These are phyloP conservation scores for Thalassaphorura encarpata DNA, from an alignment of 1,140 invertebrate genomes.

Conservation along the genomic window DNA sequence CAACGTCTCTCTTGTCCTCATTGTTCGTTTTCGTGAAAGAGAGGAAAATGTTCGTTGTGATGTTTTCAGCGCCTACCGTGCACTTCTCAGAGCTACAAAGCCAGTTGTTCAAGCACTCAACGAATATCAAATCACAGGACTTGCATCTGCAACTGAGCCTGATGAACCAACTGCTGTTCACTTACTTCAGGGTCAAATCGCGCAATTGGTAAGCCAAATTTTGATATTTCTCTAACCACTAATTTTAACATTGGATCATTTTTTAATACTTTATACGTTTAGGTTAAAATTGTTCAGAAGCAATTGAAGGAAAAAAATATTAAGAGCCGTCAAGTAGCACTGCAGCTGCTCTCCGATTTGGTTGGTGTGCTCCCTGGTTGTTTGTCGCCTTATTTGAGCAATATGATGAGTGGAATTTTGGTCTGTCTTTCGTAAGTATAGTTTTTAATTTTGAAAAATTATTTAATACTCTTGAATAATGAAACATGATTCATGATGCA, in stretches of 20 bases:
- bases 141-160: slow-evolving; percentile 22
- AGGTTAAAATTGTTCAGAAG: slow-evolving; percentile 72
- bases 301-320: slow-evolving; percentile 90
- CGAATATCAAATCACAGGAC: slow-evolving; percentile 31
- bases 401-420: slow-evolving; percentile 29
- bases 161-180: slow-evolving; percentile 13
- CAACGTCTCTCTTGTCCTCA: slow-evolving; percentile 76
- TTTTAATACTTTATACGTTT: background rate
- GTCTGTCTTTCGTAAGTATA: slow-evolving; percentile 28
- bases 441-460: background rate
- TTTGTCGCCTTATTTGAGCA: slow-evolving; percentile 21
- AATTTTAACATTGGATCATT: background rate
- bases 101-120: slow-evolving; percentile 49
- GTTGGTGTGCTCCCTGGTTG: slow-evolving; percentile 67
- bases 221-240: background rate
- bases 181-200: slow-evolving; percentile 25
- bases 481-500: slow-evolving; percentile 41
- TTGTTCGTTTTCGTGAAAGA: slow-evolving; percentile 79
- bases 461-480: too few species aligned
- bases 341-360: slow-evolving; percentile 80
- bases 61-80: slow-evolving; percentile 92
- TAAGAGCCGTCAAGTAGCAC: slow-evolving; percentile 85
- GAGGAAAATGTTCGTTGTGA: slow-evolving; percentile 99
- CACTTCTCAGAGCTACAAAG: slow-evolving; percentile 78
- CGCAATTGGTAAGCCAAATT: slow-evolving; percentile 20